Conservation (phyloP, 2,888 invertebrate genomes). For the Macrophya annulata region DNA sequence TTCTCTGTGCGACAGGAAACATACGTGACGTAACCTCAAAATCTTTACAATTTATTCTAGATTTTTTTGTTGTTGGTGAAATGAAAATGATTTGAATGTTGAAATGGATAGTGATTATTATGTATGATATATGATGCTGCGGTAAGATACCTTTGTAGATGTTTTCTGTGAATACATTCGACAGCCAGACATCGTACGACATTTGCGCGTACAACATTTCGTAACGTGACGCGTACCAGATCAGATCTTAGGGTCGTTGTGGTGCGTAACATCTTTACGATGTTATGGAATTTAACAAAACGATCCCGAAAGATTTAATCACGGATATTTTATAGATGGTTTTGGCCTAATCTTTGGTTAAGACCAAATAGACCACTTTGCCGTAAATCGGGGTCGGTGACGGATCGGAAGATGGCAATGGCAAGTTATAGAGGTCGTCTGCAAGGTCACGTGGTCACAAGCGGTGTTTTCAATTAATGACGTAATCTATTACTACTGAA, state of each 20-base stretch:
- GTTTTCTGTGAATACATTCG: constrained; percentile 84
- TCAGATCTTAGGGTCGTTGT: constrained; percentile 85
- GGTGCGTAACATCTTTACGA: constrained; percentile 87
- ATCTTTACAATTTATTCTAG: constrained; percentile 18
- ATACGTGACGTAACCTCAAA: constrained; percentile 62
- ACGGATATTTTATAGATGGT: constrained; percentile 2
- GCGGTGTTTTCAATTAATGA: constrained; percentile 40
- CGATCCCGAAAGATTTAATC: neutral
- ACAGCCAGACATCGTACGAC: constrained; percentile 83
- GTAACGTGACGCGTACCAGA: constrained; percentile 84
- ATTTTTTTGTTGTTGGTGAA: constrained; percentile 18
- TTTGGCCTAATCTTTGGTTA: neutral
- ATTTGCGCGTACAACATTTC: constrained; percentile 83
- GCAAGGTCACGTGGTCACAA: constrained; percentile 75
- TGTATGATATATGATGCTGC: constrained; percentile 16
- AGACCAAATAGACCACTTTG: constrained; percentile 11
- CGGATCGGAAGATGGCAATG: constrained; percentile 55
- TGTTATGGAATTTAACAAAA: constrained; percentile 29
- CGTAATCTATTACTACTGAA: neutral
- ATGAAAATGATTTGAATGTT: constrained; percentile 3
- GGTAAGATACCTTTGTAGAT: constrained; percentile 81
- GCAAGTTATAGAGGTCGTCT: constrained; percentile 74
- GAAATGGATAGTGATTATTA: constrained; percentile 4
- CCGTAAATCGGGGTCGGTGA: constrained; percentile 49
- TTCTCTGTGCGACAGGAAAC: neutral